These are phyloP conservation scores for Lissocephala sabroskyi DNA, from an alignment of 2,888 invertebrate species.

Conservation along the genomic window DNA sequence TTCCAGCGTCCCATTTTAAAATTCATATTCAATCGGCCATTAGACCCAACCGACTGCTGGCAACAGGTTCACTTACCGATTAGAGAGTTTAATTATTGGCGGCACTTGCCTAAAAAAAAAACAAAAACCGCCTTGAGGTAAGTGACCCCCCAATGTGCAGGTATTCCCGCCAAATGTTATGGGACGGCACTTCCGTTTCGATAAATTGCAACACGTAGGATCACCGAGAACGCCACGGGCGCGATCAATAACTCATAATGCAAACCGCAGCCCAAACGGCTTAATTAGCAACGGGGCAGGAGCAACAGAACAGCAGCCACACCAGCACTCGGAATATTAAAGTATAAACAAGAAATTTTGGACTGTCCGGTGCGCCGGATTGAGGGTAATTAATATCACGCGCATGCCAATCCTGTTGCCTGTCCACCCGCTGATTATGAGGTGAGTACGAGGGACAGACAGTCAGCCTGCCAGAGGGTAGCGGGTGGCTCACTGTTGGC, in stretches of 20 bases:
- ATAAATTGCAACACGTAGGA: conserved; percentile 33
- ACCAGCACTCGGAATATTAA: conserved; percentile 4
- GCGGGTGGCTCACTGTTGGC: conserved; percentile 50
- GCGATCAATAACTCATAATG: conserved; percentile 48
- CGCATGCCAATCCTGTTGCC: conserved; percentile 60
- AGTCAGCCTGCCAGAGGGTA: no score
- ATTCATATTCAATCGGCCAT: no score
- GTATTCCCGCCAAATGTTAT: no score
- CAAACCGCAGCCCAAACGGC: conserved; percentile 41
- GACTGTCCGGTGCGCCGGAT: conserved; percentile 15
- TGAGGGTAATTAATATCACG: conserved; percentile 57
- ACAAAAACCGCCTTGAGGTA: no score
- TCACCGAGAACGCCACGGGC: conserved; percentile 18
- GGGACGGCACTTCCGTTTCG: conserved; percentile 31
- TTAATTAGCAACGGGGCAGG: conserved; percentile 58
- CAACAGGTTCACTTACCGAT: no score
- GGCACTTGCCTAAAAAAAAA: no score
- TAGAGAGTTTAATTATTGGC: no score
- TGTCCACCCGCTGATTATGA: conserved; percentile 66
- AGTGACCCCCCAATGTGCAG: no score
- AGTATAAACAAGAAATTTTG: neutral
- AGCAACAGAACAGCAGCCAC: conserved; percentile 22
- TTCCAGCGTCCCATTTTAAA: no score
- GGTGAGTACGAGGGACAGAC: conserved; percentile 26
- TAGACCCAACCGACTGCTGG: no score